Evolutionary conservation across 1,140 invertebrate species (phyloP).

Genomic region (Paracyclopina nana): DNA sequence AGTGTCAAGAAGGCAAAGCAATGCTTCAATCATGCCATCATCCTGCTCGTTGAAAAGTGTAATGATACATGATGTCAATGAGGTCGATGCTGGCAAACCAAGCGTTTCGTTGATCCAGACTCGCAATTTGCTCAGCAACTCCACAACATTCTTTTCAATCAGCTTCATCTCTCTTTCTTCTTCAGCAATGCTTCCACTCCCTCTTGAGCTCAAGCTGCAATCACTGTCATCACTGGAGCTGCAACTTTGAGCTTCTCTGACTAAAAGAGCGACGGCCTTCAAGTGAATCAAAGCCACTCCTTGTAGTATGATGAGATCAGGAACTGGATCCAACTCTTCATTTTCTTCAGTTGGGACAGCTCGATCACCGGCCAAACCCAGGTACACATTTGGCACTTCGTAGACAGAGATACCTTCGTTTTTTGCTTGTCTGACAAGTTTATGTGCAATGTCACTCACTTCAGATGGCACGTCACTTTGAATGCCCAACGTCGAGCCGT

Average conservation of each 20-base stretch:
- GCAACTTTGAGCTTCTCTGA: conserved; percentile 1
- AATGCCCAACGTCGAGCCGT: conserved; percentile 6
- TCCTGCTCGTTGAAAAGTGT: conserved; percentile 73
- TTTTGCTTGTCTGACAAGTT: neutral
- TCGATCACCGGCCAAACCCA: neutral
- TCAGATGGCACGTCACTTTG: too few relatives aligned
- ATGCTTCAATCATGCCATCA: conserved; percentile 70
- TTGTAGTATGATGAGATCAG: neutral
- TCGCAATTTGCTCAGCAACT: neutral
- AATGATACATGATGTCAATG: too few relatives aligned
- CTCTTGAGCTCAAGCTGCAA: neutral
- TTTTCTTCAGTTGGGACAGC: neutral
- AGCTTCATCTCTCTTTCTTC: too few relatives aligned
- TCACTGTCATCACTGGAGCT: conserved; percentile 4
- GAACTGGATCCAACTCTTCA: too few relatives aligned
- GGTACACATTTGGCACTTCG: neutral
- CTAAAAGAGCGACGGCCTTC: conserved; percentile 5
- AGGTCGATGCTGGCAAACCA: too few relatives aligned
- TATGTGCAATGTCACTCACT: neutral
- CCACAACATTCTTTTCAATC: conserved; percentile 4
- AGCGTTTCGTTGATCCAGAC: too few relatives aligned
- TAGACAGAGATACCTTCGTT: neutral
- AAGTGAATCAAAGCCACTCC: neutral
- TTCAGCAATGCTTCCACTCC: too few relatives aligned
- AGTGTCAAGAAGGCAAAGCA: conserved; percentile 72